Base-by-base conservation (phyloP, 2,797 vertebrate species). In the Lepilemur septentrionalis region DNA sequence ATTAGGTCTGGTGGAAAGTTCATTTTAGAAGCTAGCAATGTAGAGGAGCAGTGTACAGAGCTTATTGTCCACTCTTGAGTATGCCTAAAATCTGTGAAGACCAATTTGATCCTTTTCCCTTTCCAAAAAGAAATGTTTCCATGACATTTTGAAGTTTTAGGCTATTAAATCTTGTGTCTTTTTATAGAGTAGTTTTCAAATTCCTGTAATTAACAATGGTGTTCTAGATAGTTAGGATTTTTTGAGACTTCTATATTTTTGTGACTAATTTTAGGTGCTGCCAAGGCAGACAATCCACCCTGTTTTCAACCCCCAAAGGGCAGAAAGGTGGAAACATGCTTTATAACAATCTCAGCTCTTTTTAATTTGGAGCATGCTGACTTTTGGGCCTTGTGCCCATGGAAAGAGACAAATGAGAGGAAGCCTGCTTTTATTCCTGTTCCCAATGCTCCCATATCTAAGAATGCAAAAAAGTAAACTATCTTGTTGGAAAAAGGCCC, bases 301-400 rank as follows among this genome's bases (percentile, higher is more conserved):
- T 95, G 96, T 81, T 81, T 91, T 97, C 67, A 97, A 79, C 43
- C 84, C 65, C 50, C 91, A 97, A 97, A 90, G 8, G 52, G 90
- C 91, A 93, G 70, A 89, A 94, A 94, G 70, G 82, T 94, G 67
- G 78, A 97, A 94, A 93, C 92, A 97, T 96, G 83, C 83, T 98
- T 96, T 91, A 83, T 97, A 85, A 96, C 91, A 69, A 35, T 95
- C 94, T 94, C 95, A 97, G 83, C 82, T 96, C 95, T 96, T 97
- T 97, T 91, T 95, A 91, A 14, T 72, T 93, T 92, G 91, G 91
- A 98, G 67, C 93, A 97, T 97, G 97, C 96, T 98, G 97, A 94
- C 63, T 97, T 97, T 91, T 93, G 98, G 98, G 97, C 87, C 46
- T 65, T 43, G 5, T 4, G 86, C 97, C 96, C 84, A 52, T 93